phyloP scores from a whole-genome alignment of 2,888 invertebrate genomes.

The Stramonita haemastoma region DNA sequence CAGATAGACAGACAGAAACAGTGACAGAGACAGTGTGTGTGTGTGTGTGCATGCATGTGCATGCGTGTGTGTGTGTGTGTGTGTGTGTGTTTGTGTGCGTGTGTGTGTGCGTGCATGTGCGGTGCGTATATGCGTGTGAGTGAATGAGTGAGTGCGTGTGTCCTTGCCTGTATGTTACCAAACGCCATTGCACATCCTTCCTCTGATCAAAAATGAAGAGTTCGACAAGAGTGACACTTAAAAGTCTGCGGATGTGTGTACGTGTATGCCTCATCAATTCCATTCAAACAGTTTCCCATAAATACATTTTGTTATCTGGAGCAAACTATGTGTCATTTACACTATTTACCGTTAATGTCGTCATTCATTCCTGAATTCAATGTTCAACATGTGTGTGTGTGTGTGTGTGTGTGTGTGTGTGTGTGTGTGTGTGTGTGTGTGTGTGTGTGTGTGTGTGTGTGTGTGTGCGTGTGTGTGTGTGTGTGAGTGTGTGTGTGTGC shows the following conservation, averaged over 20 bases:
- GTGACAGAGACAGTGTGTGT: too few species aligned
- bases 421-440: constrained; percentile 3
- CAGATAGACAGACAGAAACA: too few species aligned
- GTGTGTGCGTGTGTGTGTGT: background rate
- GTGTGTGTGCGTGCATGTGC: constrained; percentile 23
- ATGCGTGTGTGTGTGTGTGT: constrained; percentile 20
- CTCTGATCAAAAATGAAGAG: too few species aligned
- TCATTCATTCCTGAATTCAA: too few species aligned
- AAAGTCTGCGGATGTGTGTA: background rate
- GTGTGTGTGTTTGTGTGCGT: constrained; percentile 8
- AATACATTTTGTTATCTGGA: too few species aligned
- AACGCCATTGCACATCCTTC: too few species aligned
- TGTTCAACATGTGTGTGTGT: background rate
- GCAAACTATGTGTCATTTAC: too few species aligned
- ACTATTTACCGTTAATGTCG: too few species aligned
- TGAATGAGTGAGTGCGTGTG: too few species aligned
- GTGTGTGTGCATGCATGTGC: constrained; percentile 21
- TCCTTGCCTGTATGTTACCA: too few species aligned
- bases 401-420: background rate
- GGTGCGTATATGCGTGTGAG: background rate
- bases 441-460: background rate
- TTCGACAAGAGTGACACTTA: too few species aligned
- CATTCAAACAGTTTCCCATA: too few species aligned
- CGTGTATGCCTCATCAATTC: background rate
- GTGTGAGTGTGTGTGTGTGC: background rate